Evolutionary conservation across 2,888 invertebrate species (phyloP), one percentile per base, ranked within the genome.

Genomic region (Enoplolaimus lenunculus): DNA sequence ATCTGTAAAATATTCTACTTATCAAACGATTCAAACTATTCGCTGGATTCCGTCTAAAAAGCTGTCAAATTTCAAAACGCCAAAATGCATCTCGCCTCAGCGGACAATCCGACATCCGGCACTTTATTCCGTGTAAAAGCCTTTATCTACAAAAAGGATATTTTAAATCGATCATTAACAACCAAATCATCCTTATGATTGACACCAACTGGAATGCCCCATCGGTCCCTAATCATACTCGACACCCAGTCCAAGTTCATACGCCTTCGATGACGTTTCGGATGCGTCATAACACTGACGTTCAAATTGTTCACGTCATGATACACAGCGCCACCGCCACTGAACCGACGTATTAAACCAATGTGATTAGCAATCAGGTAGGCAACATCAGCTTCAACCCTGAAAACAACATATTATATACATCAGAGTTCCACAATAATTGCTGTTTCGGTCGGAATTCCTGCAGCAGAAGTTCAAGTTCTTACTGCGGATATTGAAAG

Each of bases 311-410:
- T 94, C 74, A 86, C 83, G 81, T 98, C 97, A 81, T 98, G 97
- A 81, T 91, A 98, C 31, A 98, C 94, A 1, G 94, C 89, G 33
- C 95, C 97, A 73, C 98, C 87, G 34, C 97, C 97, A 82, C 94
- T 94, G 79, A 91, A 91, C 60, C 98, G 86, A 71, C 98, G 86
- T 0, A 73, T 77, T n/a, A 79, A 31, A 33, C 75, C 84, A 71
- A 95, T 87, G 26, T 87, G 88, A 60, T 86, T 84, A 68, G n/a
- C 34, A 31, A 31, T 31, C 29, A 66, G 67, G 34, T 33, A 66
- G 34, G 26, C 13, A 3, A 66, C 34, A 34, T 31, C n/a, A 21
- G 67, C 67, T 66, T 66, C 67, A n/a, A 66, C n/a, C 45, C 45
- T 45, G 21, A 21, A 45, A 7, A 45, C 21, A 45, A n/a, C n/a